phyloP scores from a whole-genome alignment of 2,113 vertebrate genomes.

The Geococcyx californianus region DNA sequence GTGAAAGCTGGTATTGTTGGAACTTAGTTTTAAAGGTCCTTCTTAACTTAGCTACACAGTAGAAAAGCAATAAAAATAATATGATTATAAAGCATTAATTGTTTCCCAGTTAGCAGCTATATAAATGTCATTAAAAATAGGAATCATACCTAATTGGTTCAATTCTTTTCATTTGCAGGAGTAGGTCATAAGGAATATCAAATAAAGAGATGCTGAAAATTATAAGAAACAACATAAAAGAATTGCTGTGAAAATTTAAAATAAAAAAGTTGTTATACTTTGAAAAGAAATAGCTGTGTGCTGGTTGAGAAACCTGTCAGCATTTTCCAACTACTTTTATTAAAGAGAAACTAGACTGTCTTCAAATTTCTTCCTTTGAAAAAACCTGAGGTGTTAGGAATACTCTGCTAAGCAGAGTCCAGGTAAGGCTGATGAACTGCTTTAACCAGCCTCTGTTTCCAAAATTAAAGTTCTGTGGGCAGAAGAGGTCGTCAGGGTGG shows the following conservation, averaged over 20 bases:
- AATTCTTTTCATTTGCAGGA: not conserved
- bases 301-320: constrained; percentile 29
- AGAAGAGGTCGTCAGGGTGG: constrained; percentile 64
- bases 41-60: not conserved
- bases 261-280: not conserved
- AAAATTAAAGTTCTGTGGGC: constrained; percentile 72
- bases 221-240: not conserved
- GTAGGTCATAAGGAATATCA: not conserved
- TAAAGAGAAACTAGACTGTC: constrained; percentile 49
- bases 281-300: not conserved
- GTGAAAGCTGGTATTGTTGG: not conserved
- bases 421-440: constrained; percentile 69
- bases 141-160: not conserved
- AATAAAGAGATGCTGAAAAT: not conserved
- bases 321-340: constrained; percentile 41
- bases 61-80: not conserved
- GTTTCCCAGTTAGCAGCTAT: not conserved
- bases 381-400: constrained; percentile 33
- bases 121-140: not conserved
- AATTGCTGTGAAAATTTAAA: not conserved
- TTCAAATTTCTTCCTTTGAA: constrained; percentile 65
- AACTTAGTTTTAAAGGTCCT: not conserved
- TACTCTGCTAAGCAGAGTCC: constrained; percentile 58
- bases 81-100: not conserved
- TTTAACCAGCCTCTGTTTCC: constrained; percentile 66